phyloP scores from a whole-genome alignment of 2,888 invertebrate genomes.

The Sericinus montela region DNA sequence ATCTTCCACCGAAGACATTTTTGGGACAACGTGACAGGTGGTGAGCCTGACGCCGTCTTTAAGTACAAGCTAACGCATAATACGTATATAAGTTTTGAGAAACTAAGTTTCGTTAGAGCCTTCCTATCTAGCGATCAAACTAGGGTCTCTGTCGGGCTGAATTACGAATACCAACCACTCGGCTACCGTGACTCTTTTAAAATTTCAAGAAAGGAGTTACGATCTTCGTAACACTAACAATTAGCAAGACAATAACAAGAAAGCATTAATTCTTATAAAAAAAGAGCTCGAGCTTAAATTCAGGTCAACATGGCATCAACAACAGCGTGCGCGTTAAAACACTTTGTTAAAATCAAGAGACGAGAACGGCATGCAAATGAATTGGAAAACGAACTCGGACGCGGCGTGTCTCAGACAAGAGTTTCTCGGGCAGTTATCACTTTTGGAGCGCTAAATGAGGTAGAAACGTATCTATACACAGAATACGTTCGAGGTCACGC shows the following conservation, averaged over 20 bases:
- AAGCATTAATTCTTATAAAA: conserved; percentile 10
- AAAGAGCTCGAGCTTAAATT: conserved; percentile 7
- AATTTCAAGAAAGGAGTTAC: too few species aligned
- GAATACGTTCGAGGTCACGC: conserved; percentile 25
- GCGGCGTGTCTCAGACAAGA: conserved; percentile 47
- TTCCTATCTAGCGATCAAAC: too few species aligned
- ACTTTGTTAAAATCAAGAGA: conserved; percentile 19
- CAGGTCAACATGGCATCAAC: conserved; percentile 12
- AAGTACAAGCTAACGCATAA: too few species aligned
- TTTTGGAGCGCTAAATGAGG: conserved; percentile 43
- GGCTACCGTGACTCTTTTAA: too few species aligned
- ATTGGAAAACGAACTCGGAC: conserved; percentile 30
- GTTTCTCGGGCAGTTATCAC: conserved; percentile 51
- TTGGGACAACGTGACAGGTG: too few species aligned
- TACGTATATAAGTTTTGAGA: too few species aligned
- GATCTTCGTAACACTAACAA: too few species aligned
- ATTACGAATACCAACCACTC: too few species aligned
- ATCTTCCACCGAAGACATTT: too few species aligned
- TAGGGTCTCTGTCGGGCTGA: too few species aligned
- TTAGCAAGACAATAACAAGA: conserved; percentile 10
- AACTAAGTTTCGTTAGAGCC: too few species aligned
- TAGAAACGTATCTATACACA: conserved; percentile 32
- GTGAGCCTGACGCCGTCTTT: too few species aligned
- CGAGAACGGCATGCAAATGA: conserved; percentile 44
- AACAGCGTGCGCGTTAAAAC: conserved; percentile 9